Conservation (phyloP, 2,113 vertebrate genomes). For the Dicentrarchus labrax region DNA sequence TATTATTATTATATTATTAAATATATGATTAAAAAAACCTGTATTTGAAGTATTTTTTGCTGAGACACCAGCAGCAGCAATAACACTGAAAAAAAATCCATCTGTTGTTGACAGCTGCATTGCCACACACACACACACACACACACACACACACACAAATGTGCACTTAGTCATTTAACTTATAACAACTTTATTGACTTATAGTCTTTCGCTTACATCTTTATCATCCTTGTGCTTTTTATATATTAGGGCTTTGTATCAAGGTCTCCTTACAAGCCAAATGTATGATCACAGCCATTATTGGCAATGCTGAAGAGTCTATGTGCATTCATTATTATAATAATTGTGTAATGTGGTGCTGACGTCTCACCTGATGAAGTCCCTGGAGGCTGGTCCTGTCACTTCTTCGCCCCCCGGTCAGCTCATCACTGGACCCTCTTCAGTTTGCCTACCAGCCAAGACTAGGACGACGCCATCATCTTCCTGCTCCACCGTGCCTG, state of each 20-base stretch:
- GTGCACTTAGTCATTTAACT: constrained; percentile 36
- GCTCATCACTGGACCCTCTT: too few relatives aligned
- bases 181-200: constrained; percentile 33
- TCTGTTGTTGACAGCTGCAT: constrained; percentile 31
- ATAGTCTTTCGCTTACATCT: constrained; percentile 20
- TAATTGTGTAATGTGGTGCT: constrained; percentile 19
- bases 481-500: too few relatives aligned
- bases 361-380: too few relatives aligned
- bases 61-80: not conserved
- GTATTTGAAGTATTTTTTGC: not conserved
- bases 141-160: constrained; percentile 13
- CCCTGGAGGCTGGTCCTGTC: too few relatives aligned
- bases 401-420: too few relatives aligned
- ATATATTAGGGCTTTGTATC: constrained; percentile 20
- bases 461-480: too few relatives aligned
- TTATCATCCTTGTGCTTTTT: constrained; percentile 45
- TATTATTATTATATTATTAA: not conserved
- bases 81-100: constrained; percentile 34
- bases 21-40: not conserved
- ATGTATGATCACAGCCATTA: constrained; percentile 24
- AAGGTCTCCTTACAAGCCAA: constrained; percentile 15
- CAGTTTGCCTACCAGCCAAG: too few relatives aligned
- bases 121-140: not conserved
- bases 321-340: constrained; percentile 23
- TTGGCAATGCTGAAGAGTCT: constrained; percentile 8